Evolutionary conservation across 1,140 invertebrate genomes (phyloP).

Genomic region (Odontomachus brunneus): DNA sequence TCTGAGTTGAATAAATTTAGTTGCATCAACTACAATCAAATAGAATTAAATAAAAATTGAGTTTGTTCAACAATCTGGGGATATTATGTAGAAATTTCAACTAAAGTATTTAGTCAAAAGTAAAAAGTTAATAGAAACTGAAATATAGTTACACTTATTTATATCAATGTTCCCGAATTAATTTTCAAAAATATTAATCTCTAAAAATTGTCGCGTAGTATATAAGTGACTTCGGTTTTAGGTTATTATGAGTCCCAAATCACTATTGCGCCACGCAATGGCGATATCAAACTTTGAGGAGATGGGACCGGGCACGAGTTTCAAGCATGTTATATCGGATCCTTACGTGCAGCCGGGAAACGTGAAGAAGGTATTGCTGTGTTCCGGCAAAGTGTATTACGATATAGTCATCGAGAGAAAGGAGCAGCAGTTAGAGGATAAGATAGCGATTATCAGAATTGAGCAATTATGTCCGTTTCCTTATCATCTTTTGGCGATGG

Average conservation of each 20-base stretch:
- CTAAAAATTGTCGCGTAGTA: neutral
- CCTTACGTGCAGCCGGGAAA: constrained; percentile 86
- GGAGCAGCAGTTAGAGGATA: constrained; percentile 88
- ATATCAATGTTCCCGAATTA: too few species aligned
- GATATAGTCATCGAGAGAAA: constrained; percentile 90
- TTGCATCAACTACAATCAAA: too few species aligned
- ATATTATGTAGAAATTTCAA: too few species aligned
- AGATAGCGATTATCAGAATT: constrained; percentile 92
- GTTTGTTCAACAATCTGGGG: too few species aligned
- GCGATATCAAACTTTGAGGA: constrained; percentile 90
- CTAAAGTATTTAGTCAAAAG: too few species aligned
- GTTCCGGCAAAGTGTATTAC: constrained; percentile 94
- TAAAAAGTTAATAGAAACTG: too few species aligned
- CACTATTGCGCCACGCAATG: constrained; percentile 90
- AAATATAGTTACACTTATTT: too few species aligned
- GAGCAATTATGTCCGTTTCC: constrained; percentile 96
- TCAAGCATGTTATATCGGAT: constrained; percentile 87
- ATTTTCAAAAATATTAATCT: neutral
- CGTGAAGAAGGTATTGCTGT: constrained; percentile 92
- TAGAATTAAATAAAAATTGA: too few species aligned
- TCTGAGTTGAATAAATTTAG: too few species aligned
- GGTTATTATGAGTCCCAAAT: constrained; percentile 92
- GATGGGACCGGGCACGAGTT: constrained; percentile 85
- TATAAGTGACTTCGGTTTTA: neutral
- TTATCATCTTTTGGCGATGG: constrained; percentile 90